These are phyloP conservation scores for Spinus pinus DNA, from an alignment of 2,797 vertebrate species.

Conservation along the genomic window DNA sequence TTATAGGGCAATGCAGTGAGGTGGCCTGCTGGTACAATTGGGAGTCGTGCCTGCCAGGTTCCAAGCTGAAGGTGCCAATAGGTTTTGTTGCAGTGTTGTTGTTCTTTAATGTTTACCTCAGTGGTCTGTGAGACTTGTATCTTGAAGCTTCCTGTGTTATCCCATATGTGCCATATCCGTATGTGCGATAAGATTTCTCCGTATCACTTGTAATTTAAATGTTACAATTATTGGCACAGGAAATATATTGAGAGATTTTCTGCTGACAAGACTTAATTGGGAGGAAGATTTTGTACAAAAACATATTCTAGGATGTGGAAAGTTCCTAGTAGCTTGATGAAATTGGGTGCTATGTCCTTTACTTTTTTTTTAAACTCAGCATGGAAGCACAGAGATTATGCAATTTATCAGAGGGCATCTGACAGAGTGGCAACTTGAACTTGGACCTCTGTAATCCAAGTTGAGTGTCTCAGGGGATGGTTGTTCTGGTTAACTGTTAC, in stretches of 20 bases:
- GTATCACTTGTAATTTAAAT: not conserved
- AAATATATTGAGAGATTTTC: not conserved
- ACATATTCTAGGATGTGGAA: not conserved
- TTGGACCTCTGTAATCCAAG: constrained; percentile 18
- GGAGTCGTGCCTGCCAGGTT: not conserved
- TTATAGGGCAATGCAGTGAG: not conserved
- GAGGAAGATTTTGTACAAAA: not conserved
- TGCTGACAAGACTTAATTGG: not conserved
- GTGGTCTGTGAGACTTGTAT: not conserved
- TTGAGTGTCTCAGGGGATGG: not conserved
- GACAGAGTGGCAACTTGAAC: not conserved
- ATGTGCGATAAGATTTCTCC: not conserved
- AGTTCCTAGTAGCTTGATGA: not conserved
- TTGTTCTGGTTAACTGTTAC: not conserved
- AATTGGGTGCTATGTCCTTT: not conserved
- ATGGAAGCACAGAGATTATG: not conserved
- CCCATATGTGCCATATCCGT: not conserved
- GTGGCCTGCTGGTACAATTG: not conserved
- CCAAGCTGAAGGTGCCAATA: not conserved
- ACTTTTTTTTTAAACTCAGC: not conserved
- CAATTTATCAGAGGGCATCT: not conserved
- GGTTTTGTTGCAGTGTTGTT: not conserved
- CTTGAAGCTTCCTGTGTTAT: not conserved
- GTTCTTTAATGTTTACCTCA: not conserved
- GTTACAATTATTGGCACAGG: not conserved